Conservation (phyloP, 2,888 invertebrate species). For the Scaeva pyrastri region DNA sequence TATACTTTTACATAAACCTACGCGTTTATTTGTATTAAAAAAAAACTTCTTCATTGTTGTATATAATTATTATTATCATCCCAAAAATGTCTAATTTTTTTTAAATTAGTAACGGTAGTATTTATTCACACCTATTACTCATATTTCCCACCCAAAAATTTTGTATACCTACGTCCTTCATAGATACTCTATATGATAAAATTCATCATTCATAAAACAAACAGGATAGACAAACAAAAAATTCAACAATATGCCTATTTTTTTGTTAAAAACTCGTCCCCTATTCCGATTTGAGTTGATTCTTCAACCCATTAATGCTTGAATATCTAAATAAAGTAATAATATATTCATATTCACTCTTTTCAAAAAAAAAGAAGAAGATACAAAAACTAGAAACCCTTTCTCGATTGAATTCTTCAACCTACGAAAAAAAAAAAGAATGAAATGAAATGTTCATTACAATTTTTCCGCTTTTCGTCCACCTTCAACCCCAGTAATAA, state of each 20-base stretch:
- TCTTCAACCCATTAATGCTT: conserved; percentile 46
- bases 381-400: conserved; percentile 62
- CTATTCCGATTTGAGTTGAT: conserved; percentile 36
- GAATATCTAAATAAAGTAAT: conserved; percentile 70
- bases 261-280: conserved; percentile 41
- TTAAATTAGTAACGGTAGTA: conserved; percentile 13
- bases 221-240: conserved; percentile 14
- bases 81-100: not conserved
- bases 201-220: conserved; percentile 1
- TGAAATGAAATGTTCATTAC: conserved; percentile 4
- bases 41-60: too few species aligned
- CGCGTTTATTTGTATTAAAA: too few species aligned
- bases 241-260: conserved; percentile 26
- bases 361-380: conserved; percentile 9
- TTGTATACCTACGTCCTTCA: too few species aligned
- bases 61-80: too few species aligned
- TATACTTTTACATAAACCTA: too few species aligned
- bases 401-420: conserved; percentile 59
- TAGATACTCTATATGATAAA: too few species aligned
- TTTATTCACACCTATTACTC: conserved; percentile 51
- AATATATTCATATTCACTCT: conserved; percentile 76
- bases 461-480: conserved; percentile 35
- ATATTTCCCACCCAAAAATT: conserved; percentile 18
- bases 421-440: too few species aligned
- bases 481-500: conserved; percentile 53